Evolutionary conservation across 2,888 invertebrate species (phyloP), one percentile per base, ranked within the genome.

Genomic region (Bombylius discolor): DNA sequence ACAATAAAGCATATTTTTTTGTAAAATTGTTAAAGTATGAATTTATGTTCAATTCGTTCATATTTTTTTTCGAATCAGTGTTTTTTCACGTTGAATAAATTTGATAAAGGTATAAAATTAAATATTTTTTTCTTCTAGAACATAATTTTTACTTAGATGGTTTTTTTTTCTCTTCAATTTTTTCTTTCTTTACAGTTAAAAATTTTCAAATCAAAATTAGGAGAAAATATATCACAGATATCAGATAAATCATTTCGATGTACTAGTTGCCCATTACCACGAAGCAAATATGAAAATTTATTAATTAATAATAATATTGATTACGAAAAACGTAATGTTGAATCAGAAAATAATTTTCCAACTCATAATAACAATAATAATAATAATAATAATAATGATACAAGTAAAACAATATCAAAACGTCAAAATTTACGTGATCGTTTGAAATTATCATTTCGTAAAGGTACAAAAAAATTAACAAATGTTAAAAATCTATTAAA

Each of bases 371-470:
- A 46, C 11, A n/a, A 13, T 46, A 9, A 14, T 8, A 47, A 47
- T 31, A 11, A 47, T 47, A 47, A 23, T 14, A 23, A 47, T 47
- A 47, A 14, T 3, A 12, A 31, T 45, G 42, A 23, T 32, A 42
- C 33, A 14, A 51, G 42, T 31, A 23, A 59, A 34, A 60, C 66
- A n/a, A 47, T 66, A 51, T 63, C 66, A 12, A 42, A 42, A 13
- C 73, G 68, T 56, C 65, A 66, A 31, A 62, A 64, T 34, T 61
- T 74, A 0, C 72, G 70, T 61, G 64, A 68, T 51, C 68, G 67
- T 44, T 52, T 73, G 45, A 67, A 69, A 0, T 69, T 68, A 31
- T 74, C 74, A 1, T 67, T 71, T 58, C 66, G 69, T 50, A 69
- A 66, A 58, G 66, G 73, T 44, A 70, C 68, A 56, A 61, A 61